Base-by-base conservation (phyloP, 2,888 invertebrate species). In the Polyploca ridens region DNA sequence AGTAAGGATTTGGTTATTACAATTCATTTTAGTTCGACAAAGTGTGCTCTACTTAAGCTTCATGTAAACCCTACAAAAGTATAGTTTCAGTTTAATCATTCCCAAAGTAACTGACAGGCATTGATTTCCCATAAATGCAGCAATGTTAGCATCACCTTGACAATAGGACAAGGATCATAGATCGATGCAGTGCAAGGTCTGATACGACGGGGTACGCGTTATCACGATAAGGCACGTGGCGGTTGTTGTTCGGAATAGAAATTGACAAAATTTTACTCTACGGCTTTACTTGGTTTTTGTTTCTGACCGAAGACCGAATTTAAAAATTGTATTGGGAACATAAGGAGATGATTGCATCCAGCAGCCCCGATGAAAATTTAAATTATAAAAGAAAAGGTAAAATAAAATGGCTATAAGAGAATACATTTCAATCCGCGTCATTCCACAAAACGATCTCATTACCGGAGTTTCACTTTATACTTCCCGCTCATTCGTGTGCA, bases 381-480 rank as follows among this genome's bases (percentile, higher is more conserved):
- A 1, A 5, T 10, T 46, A n/a, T 13, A 13, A 4, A 13, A 13
- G 7, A 8, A 41, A 41, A 41, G 0, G 2, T 41, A 5, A 41
- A 41, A 41, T 13, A 4, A 41, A 41, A 41, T 13, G n/a, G 5
- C 1, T 46, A n/a, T n/a, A n/a, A 6, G n/a, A 41, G 41, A 13
- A n/a, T 46, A 81, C 77, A 85, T 83, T 84, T 80, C 74, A 71
- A 69, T 69, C 64, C 64, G 63, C 72, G 81, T 84, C 82, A 84
- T 78, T 84, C 90, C 89, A 90, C 89, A 90, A 90, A 88, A 87
- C 82, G 85, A 87, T 87, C 89, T 92, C 90, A 91, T 93, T 92
- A 92, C 90, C 88, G 84, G 81, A 87, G 92, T 93, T 93, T 93
- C 93, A 94, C 92, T 94, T 93, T 92, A 91, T 93, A 93, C 93